Evolutionary conservation across 1,140 invertebrate genomes (phyloP), one percentile per base, ranked within the genome.

Genomic region (Drosophila grimshawi): DNA sequence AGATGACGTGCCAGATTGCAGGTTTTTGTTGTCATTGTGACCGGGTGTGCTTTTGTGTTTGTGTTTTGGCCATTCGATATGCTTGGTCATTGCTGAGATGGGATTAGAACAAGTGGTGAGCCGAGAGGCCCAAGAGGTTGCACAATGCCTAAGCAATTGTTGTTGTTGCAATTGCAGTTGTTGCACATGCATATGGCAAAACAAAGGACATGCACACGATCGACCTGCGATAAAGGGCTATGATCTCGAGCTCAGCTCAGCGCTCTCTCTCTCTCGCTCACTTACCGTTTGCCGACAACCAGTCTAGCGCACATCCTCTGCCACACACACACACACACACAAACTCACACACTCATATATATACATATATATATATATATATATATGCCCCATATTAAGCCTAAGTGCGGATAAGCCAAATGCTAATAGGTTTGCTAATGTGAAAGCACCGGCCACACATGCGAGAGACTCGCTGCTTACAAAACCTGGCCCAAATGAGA

Each of bases 331-430:
- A 30, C 2, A 3, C 35, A 3, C 29, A 33, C 41, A 19, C n/a
- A 19, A 19, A 19, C 19, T 19, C 27, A 29, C 45, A 3, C 57
- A 8, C 56, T 4, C 56, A 30, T 2, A 3, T 19, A 3, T 10
- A 33, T 29, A 19, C 2, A 19, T 19, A 19, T 19, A 19, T 19
- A 19, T 19, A 5, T 3, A 39, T n/a, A 4, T 1, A n/a, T 41
- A 45, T 41, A 11, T 3, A 11, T 55, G 19, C 8, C 30, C 29
- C 49, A 60, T 45, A 86, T 88, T 73, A 76, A 65, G 55, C 73
- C 76, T 88, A 88, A 88, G 76, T 80, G 73, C 68, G 69, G 83
- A 77, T 88, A 75, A 88, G 63, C 85, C 83, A 64, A 89, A 88
- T 86, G 78, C 78, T 86, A 86, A 86, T 86, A 78, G 81, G 59